phyloP scores from a whole-genome alignment of 2,113 vertebrate genomes.

The Malurus cyaneus region DNA sequence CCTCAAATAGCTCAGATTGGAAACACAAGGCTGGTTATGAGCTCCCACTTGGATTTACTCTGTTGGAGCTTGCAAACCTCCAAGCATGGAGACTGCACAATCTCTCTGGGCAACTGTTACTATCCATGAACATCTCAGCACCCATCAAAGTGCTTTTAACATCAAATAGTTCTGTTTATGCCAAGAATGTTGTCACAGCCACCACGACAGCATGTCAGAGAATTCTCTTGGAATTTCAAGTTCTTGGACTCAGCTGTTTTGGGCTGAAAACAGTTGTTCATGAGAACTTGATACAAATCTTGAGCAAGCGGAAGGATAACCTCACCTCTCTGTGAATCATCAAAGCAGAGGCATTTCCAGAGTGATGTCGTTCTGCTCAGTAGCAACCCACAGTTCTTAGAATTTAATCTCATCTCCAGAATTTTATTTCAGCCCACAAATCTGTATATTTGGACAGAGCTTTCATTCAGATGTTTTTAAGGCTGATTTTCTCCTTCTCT shows the following conservation, averaged over 20 bases:
- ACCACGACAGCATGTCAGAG: neutral
- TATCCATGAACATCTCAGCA: neutral
- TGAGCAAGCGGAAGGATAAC: neutral
- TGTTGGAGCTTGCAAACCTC: neutral
- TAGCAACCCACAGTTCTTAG: slow-evolving; percentile 15
- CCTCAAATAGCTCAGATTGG: neutral
- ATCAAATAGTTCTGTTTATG: neutral
- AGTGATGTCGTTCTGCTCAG: fast-evolving
- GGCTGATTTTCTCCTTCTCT: neutral
- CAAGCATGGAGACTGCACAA: neutral
- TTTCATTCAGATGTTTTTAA: neutral
- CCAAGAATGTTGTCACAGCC: neutral
- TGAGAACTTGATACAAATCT: slow-evolving; percentile 4
- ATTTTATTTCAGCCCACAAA: neutral
- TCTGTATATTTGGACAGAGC: neutral
- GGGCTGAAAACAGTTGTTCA: neutral
- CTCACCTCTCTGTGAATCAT: neutral
- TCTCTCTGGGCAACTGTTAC: neutral
- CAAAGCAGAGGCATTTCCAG: slow-evolving; percentile 11
- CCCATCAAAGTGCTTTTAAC: neutral
- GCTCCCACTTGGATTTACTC: neutral
- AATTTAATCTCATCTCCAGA: slow-evolving; percentile 30
- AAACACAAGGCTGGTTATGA: neutral
- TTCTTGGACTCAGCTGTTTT: slow-evolving; percentile 2
- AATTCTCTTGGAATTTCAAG: neutral